phyloP scores from a whole-genome alignment of 2,888 invertebrate genomes.

The Phaonia tiefii region DNA sequence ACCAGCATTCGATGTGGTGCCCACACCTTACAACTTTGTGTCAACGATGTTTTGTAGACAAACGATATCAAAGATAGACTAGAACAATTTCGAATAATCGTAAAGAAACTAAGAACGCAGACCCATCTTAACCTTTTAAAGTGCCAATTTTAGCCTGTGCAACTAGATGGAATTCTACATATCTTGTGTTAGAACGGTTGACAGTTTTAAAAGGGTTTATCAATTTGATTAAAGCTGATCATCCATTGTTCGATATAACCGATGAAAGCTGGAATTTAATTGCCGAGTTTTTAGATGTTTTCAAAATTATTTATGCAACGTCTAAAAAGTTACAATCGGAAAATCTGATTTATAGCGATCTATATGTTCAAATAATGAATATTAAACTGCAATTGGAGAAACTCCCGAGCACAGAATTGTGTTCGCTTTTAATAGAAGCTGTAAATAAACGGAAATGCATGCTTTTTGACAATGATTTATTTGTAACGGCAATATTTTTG shows the following conservation, averaged over 20 bases:
- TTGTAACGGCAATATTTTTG: no score
- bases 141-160: constrained; percentile 20
- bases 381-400: constrained; percentile 20
- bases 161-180: constrained; percentile 48
- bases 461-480: constrained; percentile 40
- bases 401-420: background rate
- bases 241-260: background rate
- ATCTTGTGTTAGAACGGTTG: constrained; percentile 46
- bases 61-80: no score
- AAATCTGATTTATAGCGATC: constrained; percentile 49
- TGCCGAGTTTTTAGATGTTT: constrained; percentile 32
- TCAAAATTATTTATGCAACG: constrained; percentile 29
- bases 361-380: constrained; percentile 39
- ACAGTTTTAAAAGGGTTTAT: constrained; percentile 39
- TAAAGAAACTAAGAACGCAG: background rate
- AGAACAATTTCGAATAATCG: background rate
- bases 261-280: constrained; percentile 11
- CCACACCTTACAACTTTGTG: no score
- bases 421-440: constrained; percentile 15
- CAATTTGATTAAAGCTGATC: constrained; percentile 25
- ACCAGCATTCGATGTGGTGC: no score
- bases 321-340: constrained; percentile 44
- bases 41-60: no score
- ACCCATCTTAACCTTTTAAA: background rate
- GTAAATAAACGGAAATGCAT: constrained; percentile 13